Percentiles rank a stretch among this genome's conserved stretches.
phyloP scores from a whole-genome alignment of 2,113 vertebrate genomes.

The Gymnogyps californianus region DNA sequence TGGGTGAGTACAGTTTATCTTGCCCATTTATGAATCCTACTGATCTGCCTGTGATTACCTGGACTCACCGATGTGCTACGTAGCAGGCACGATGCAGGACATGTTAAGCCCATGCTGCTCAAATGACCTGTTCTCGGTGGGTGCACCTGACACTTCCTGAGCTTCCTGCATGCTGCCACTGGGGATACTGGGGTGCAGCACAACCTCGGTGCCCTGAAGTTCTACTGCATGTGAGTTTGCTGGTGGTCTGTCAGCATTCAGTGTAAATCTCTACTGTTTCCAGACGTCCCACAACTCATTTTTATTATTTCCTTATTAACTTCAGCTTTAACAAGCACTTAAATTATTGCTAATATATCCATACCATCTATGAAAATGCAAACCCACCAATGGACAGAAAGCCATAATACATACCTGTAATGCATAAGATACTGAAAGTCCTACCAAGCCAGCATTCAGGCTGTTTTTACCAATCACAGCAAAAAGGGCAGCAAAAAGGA shows the following conservation, averaged over 20 bases:
- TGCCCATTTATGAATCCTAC: neutral
- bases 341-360: neutral
- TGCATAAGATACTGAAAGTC: conserved; percentile 92
- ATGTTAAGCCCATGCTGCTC: neutral
- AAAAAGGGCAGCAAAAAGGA: conserved; percentile 92
- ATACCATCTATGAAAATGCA: neutral
- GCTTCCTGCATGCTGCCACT: neutral
- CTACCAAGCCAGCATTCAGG: conserved; percentile 87
- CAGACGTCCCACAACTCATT: neutral
- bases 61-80: rapidly evolving
- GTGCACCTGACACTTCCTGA: neutral
- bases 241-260: neutral
- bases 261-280: neutral
- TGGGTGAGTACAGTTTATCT: neutral
- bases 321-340: neutral
- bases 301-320: neutral
- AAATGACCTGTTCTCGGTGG: neutral
- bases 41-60: neutral
- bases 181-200: neutral
- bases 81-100: neutral
- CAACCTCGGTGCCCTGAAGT: neutral
- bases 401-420: conserved; percentile 78
- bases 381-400: neutral
- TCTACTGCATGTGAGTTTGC: neutral
- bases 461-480: conserved; percentile 83